Evolutionary conservation across 2,797 vertebrate genomes (phyloP).

Genomic region (Onychomys leucogaster): DNA sequence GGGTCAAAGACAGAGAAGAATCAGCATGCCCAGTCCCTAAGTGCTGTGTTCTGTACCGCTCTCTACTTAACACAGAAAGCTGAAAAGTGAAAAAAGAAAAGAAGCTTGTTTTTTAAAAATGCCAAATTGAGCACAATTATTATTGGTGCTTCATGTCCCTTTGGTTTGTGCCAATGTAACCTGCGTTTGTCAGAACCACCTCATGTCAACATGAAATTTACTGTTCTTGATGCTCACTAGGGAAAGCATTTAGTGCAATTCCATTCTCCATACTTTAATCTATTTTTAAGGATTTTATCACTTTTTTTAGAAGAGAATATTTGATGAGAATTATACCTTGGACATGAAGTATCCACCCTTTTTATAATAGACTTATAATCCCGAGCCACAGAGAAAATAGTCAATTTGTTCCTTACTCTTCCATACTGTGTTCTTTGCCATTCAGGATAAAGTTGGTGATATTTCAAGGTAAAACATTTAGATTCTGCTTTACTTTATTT

Average conservation of each 20-base stretch:
- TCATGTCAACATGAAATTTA: not conserved
- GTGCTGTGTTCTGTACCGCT: not conserved
- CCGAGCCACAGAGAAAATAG: not conserved
- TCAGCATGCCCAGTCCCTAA: too few relatives aligned
- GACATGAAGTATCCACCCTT: not conserved
- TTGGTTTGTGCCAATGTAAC: not conserved
- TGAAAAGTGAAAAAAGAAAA: not conserved
- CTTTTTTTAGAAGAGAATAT: not conserved
- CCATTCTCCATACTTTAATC: not conserved
- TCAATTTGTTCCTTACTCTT: constrained; percentile 21
- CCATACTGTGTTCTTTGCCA: not conserved
- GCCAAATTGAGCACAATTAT: not conserved
- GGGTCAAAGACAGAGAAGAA: not conserved
- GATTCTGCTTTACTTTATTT: constrained; percentile 41
- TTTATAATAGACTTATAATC: not conserved
- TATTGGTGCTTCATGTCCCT: not conserved
- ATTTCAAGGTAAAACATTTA: constrained; percentile 32
- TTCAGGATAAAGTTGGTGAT: constrained; percentile 11
- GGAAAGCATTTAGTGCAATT: not conserved
- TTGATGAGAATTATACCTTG: constrained; percentile 32
- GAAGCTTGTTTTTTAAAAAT: not conserved
- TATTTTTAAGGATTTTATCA: not conserved
- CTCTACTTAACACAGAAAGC: not conserved
- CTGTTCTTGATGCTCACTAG: not conserved
- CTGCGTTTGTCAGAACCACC: not conserved